Evolutionary conservation across 2,888 invertebrate species (phyloP).

Genomic region (Stenodema calcarata): DNA sequence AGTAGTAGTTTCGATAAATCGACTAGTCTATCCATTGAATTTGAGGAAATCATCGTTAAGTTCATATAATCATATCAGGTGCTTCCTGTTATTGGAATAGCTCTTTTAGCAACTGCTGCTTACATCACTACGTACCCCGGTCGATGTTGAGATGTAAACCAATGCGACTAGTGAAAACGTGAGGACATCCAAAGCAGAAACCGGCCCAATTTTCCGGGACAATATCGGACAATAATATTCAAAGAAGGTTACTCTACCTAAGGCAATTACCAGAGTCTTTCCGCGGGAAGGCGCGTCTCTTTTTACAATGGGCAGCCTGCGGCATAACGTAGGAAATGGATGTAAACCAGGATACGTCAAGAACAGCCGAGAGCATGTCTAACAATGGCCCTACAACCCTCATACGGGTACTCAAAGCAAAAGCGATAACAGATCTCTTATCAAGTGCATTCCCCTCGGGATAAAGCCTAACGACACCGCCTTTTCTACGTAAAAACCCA

Average conservation of each 20-base stretch:
- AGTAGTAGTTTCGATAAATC: too few relatives aligned
- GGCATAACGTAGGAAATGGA: constrained; percentile 1
- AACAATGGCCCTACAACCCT: constrained; percentile 11
- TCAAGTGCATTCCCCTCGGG: neutral
- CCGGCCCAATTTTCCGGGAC: neutral
- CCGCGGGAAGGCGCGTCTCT: neutral
- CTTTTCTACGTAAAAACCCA: constrained; percentile 5
- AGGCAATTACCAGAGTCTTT: constrained; percentile 3
- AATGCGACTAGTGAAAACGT: too few relatives aligned
- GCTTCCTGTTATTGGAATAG: too few relatives aligned
- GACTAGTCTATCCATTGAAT: too few relatives aligned
- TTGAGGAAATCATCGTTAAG: too few relatives aligned
- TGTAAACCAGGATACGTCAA: constrained; percentile 1
- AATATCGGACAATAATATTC: neutral
- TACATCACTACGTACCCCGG: too few relatives aligned
- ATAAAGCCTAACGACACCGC: constrained; percentile 4
- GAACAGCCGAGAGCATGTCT: neutral
- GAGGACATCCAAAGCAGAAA: neutral
- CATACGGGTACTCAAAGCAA: constrained; percentile 9
- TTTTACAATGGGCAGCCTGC: neutral
- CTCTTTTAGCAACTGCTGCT: too few relatives aligned
- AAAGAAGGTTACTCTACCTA: neutral
- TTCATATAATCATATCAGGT: too few relatives aligned
- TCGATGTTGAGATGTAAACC: too few relatives aligned
- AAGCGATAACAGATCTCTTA: constrained; percentile 1